Evolutionary conservation across 1,140 invertebrate species (phyloP), one percentile per base, ranked within the genome.

Genomic region (Zaprionus ghesquierei): DNA sequence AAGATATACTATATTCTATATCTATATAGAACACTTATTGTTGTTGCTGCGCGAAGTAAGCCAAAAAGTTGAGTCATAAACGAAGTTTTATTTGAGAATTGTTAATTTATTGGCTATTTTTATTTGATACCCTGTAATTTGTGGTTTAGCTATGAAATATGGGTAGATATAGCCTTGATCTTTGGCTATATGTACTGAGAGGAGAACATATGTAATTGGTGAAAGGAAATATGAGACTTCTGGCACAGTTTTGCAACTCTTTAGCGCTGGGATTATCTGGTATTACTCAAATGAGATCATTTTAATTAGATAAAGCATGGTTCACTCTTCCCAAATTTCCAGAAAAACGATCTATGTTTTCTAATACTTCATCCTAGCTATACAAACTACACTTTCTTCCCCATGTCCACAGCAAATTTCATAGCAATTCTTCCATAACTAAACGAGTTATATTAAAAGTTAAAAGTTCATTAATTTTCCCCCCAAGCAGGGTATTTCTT

Each of bases 21-120:
- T 12, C 1, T n/a, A 25, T 51, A 51, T 51, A 25, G 23, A 51
- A 15, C 49, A 51, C 22, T 44, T 41, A 65, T 53, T 46, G 41
- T 20, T 44, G 2, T 18, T 44, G 38, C 15, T 22, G 41, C 41
- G 4, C 10, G 10, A 18, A 22, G 1, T 46, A 12, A 46, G n/a
- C 49, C 23, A 13, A 51, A 51, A 51, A 51, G 49, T 46, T 46
- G 41, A 46, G 22, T 46, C 20, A 46, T 46, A 22, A 46, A 12
- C 15, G 8, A 2, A 10, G 8, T 22, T 46, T 46, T 4, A 15
- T 38, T 8, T 6, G n/a, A 22, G 18, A 10, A 22, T 20, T 46
- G 8, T 10, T 22, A 20, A 22, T 46, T n/a, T 22, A 18, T 22
- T 12, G 10, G 8, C 18, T n/a, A 46, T 10, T 46, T 10, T n/a